Evolutionary conservation across 2,113 vertebrate species (phyloP).

Genomic region (Naja naja): DNA sequence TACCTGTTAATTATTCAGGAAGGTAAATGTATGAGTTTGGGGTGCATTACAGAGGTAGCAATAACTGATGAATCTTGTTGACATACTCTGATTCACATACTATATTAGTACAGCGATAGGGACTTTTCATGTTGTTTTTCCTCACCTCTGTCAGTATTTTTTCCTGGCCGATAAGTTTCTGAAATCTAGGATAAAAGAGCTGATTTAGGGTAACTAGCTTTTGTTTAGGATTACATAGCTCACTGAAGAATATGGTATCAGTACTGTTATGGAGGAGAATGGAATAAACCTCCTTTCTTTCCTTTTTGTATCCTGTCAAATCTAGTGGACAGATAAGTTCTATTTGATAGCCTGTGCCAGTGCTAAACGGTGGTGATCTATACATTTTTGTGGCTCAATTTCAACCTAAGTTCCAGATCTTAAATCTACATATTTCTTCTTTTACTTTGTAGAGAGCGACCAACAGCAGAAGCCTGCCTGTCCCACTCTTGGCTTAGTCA

Average conservation of each 20-base stretch:
- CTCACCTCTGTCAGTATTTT: not conserved
- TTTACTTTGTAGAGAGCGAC: slow-evolving; percentile 77
- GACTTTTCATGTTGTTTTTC: not conserved
- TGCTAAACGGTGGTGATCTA: not conserved
- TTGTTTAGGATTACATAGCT: not conserved
- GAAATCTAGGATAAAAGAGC: not conserved
- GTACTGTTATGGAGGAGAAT: not conserved
- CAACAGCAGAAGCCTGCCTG: slow-evolving; percentile 85
- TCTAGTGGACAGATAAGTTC: not conserved
- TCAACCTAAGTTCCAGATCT: not conserved
- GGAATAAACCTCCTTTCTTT: not conserved
- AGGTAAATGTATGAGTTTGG: not conserved
- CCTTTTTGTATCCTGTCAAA: not conserved
- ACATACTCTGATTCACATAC: not conserved
- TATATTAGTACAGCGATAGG: not conserved
- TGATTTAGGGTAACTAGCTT: not conserved
- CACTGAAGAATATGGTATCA: not conserved
- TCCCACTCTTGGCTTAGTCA: slow-evolving; percentile 89
- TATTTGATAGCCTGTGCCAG: not conserved
- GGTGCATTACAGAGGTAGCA: not conserved
- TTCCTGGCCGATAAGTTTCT: not conserved
- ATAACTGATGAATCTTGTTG: not conserved
- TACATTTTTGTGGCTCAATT: not conserved
- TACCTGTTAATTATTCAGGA: not conserved
- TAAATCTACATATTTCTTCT: not conserved